Conservation (phyloP, 2,113 vertebrate genomes). For the Bothrops jararaca region DNA sequence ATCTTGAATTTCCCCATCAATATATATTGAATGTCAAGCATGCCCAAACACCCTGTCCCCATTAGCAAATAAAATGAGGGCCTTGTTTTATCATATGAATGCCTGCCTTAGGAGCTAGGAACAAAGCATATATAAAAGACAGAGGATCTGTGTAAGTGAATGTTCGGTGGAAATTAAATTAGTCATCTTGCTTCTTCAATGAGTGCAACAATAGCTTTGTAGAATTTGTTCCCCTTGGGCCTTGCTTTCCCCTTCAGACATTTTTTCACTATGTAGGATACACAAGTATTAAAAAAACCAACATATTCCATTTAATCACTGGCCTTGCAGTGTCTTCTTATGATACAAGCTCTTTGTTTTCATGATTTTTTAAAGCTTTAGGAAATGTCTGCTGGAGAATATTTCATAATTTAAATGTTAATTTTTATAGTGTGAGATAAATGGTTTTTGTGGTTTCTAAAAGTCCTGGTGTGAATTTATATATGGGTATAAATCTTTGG, state of each 20-base stretch:
- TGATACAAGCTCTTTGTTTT: slow-evolving; percentile 6
- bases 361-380: slow-evolving; percentile 37
- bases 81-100: slow-evolving; percentile 35
- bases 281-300: slow-evolving; percentile 23
- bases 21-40: slow-evolving; percentile 15
- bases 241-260: slow-evolving; percentile 18
- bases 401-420: slow-evolving; percentile 31
- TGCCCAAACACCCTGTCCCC: slow-evolving; percentile 6
- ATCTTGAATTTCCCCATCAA: slow-evolving; percentile 8
- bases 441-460: background rate
- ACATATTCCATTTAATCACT: slow-evolving; percentile 2
- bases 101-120: slow-evolving; percentile 15
- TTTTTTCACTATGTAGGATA: slow-evolving; percentile 38
- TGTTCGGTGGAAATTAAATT: slow-evolving; percentile 32
- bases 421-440: background rate
- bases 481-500: background rate
- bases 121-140: slow-evolving; percentile 7
- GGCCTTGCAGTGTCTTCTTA: background rate
- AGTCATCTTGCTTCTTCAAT: slow-evolving; percentile 18
- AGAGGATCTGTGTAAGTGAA: slow-evolving; percentile 25
- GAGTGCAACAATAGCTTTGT: slow-evolving; percentile 20
- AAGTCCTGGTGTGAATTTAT: background rate
- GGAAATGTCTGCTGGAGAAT: slow-evolving; percentile 21
- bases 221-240: background rate
- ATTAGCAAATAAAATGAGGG: slow-evolving; percentile 31